Evolutionary conservation across 2,113 vertebrate species (phyloP).

Genomic region (Cryptomyrus ogoouensis): DNA sequence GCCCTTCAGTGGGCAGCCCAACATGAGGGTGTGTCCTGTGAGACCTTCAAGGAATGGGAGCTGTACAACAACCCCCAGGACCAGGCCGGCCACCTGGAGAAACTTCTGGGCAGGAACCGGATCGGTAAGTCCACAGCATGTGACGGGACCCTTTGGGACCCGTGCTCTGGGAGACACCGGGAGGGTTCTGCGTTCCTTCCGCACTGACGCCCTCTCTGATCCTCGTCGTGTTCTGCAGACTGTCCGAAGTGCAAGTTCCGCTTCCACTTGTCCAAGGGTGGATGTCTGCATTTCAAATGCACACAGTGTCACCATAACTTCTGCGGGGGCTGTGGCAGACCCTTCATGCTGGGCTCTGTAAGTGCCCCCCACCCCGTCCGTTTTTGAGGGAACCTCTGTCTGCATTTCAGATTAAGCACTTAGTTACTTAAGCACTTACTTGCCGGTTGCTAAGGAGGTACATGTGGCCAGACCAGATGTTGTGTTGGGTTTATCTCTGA

Average conservation of each 20-base stretch:
- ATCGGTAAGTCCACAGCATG: constrained; percentile 48
- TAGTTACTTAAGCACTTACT: not conserved
- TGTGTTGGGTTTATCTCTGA: not conserved
- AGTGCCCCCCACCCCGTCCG: constrained; percentile 25
- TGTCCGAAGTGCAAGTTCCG: constrained; percentile 60
- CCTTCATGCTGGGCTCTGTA: constrained; percentile 55
- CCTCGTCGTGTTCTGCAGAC: constrained; percentile 41
- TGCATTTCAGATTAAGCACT: not conserved
- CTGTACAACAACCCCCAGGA: constrained; percentile 47
- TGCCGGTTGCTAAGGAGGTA: not conserved
- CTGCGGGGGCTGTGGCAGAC: constrained; percentile 54
- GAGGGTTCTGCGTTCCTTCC: not conserved
- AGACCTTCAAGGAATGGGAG: constrained; percentile 56
- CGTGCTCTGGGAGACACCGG: not conserved
- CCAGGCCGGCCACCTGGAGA: constrained; percentile 34
- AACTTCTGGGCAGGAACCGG: constrained; percentile 43
- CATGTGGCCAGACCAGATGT: not conserved
- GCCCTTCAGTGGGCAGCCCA: constrained; percentile 55
- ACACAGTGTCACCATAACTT: constrained; percentile 62
- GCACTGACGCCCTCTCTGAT: not conserved
- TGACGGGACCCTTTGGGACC: not conserved
- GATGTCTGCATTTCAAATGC: constrained; percentile 69
- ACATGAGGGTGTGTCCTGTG: constrained; percentile 59
- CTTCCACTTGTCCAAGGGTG: constrained; percentile 63
- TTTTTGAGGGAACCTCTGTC: not conserved